Evolutionary conservation across 2,888 invertebrate species (phyloP).

Genomic region (Cyaniris semiargus): DNA sequence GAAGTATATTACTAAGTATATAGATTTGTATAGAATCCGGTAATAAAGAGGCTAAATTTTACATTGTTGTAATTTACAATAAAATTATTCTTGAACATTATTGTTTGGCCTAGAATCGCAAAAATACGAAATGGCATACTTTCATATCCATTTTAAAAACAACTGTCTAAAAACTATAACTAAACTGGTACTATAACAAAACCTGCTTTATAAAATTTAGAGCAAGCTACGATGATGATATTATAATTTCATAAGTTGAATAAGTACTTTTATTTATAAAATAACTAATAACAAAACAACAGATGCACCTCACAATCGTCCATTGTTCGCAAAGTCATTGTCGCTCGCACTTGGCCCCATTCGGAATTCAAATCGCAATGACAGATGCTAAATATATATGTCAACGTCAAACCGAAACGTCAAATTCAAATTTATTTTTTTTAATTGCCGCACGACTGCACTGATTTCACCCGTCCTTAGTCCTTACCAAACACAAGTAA

Average conservation of each 20-base stretch:
- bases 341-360: slow-evolving; percentile 42
- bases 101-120: not conserved
- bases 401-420: slow-evolving; percentile 12
- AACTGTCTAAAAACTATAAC: too few relatives aligned
- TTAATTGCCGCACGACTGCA: not conserved
- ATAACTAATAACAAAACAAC: slow-evolving; percentile 19
- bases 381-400: slow-evolving; percentile 23
- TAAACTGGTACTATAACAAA: not conserved
- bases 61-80: too few relatives aligned
- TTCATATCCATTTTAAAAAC: not conserved
- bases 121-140: not conserved
- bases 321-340: slow-evolving; percentile 42
- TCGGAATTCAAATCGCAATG: slow-evolving; percentile 7
- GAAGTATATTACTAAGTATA: too few relatives aligned
- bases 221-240: not conserved
- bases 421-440: slow-evolving; percentile 15
- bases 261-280: not conserved
- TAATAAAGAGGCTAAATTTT: too few relatives aligned
- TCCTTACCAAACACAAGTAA: slow-evolving; percentile 38
- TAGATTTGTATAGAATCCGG: too few relatives aligned
- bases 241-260: not conserved
- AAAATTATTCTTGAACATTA: too few relatives aligned
- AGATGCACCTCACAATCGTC: slow-evolving; percentile 38
- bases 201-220: not conserved
- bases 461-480: slow-evolving; percentile 2